Conservation (phyloP, 2,797 vertebrate genomes). For the Schizopygopsis malacanthus region DNA sequence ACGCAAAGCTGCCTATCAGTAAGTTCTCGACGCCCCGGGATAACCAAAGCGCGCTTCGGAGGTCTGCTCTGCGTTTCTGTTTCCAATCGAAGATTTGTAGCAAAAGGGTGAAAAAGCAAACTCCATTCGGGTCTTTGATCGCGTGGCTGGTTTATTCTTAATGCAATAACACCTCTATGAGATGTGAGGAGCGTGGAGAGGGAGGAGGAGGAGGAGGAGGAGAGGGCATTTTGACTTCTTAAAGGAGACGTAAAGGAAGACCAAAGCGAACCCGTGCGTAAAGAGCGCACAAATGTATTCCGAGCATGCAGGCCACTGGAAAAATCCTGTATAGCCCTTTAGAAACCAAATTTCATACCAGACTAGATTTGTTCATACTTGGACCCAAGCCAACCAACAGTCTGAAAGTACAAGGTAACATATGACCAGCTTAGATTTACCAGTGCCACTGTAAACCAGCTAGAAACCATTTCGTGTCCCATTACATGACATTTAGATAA, state of each 20-base stretch:
- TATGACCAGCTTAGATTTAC: neutral
- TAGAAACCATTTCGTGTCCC: neutral
- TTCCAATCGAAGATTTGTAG: constrained; percentile 64
- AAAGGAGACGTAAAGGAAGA: constrained; percentile 60
- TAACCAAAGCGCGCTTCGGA: neutral
- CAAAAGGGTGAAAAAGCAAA: constrained; percentile 62
- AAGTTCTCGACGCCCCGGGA: constrained; percentile 29
- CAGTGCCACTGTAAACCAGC: neutral
- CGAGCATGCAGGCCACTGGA: neutral
- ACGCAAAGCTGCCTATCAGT: constrained; percentile 20
- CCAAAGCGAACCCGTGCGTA: constrained; percentile 27
- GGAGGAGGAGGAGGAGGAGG: constrained; percentile 49
- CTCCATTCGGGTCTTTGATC: constrained; percentile 76
- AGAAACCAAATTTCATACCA: neutral
- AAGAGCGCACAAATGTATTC: neutral
- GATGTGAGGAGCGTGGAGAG: constrained; percentile 54
- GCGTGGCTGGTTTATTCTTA: constrained; percentile 74
- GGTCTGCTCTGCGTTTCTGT: constrained; percentile 32
- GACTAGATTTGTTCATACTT: neutral
- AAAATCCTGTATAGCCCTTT: neutral
- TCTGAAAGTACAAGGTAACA: neutral
- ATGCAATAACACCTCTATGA: constrained; percentile 76
- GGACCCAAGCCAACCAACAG: neutral
- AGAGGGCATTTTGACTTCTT: constrained; percentile 56
- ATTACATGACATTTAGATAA: too few relatives aligned